Evolutionary conservation across 2,113 vertebrate genomes (phyloP), one percentile per base, ranked within the genome.

Genomic region (Zosterops borbonicus): DNA sequence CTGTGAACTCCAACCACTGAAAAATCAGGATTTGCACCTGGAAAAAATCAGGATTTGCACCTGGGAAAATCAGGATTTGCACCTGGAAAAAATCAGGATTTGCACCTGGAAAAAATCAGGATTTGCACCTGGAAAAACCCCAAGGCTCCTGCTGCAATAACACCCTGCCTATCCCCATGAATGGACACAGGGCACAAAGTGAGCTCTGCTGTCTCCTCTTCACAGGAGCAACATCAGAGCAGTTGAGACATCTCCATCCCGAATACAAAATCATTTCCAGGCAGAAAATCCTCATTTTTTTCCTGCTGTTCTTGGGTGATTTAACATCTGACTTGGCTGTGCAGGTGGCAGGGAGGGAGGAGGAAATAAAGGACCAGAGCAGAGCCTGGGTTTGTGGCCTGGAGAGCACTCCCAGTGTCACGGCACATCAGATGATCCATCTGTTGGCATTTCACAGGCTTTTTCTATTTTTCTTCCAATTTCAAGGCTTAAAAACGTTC

Each of bases 121-220:
- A 55, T 42, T 55, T 55, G 22, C 8, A n/a, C 39, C 39, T n/a
- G 37, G 47, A 44, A 75, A 63, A 86, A 18, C 8, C 78, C 11
- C 60, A 23, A 42, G 35, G 64, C 39, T 92, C 64, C 81, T 58
- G 58, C 28, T 56, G 50, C 74, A 82, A 4, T 35, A 50, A 16
- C 18, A 78, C 68, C 65, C 56, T 42, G n/a, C 25, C 39, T 10
- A 17, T 3, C 14, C 6, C 58, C 28, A 31, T 3, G 4, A 8
- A 23, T 8, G 9, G 2, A 9, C 5, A 2, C 2, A 11, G 15
- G 42, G 17, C 4, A 8, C 3, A 39, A 21, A 18, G 29, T 1
- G 68, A 91, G 44, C 14, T 35, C 67, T 68, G 52, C 33, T 5
- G 4, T 5, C 89, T 47, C 28, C 1, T 5, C 39, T 75, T 42